These are phyloP conservation scores for Cryptocephalus moraei DNA, from an alignment of 2,888 invertebrate species.

Conservation along the genomic window DNA sequence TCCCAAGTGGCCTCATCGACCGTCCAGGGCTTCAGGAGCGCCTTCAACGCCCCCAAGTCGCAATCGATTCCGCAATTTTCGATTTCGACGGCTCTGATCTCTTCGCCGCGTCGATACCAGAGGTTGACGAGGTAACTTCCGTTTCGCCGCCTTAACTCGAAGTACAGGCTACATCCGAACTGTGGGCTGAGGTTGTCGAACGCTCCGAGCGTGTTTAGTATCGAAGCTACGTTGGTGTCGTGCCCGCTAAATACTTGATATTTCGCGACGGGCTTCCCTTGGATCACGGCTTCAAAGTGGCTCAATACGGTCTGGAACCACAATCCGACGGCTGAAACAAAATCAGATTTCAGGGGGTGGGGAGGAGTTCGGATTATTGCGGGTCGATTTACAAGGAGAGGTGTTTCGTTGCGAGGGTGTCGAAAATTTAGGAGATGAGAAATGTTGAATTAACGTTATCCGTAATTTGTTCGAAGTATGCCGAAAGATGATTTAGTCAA, in stretches of 20 bases:
- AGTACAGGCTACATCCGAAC: slow-evolving; percentile 52
- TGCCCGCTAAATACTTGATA: slow-evolving; percentile 65
- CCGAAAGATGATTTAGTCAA: no score
- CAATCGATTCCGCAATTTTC: slow-evolving; percentile 9
- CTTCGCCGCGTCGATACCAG: slow-evolving; percentile 7
- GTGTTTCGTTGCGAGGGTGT: no score
- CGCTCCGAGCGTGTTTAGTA: slow-evolving; percentile 56
- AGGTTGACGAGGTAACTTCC: slow-evolving; percentile 5
- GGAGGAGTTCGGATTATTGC: no score
- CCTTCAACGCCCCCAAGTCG: slow-evolving; percentile 4
- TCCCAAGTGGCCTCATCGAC: slow-evolving; percentile 3
- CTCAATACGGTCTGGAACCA: slow-evolving; percentile 4
- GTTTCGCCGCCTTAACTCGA: slow-evolving; percentile 48
- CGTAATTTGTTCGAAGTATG: no score
- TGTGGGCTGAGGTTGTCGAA: slow-evolving; percentile 52
- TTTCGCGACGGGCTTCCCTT: slow-evolving; percentile 32
- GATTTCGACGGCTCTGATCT: slow-evolving; percentile 2
- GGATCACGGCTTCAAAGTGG: slow-evolving; percentile 3
- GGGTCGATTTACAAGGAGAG: no score
- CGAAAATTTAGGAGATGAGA: no score
- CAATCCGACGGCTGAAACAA: slow-evolving; percentile 6
- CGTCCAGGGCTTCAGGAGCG: neutral
- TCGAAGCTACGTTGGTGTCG: slow-evolving; percentile 60
- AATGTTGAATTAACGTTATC: no score
- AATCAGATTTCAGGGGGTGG: neutral